Percentiles rank a stretch among this genome's conserved stretches.
Evolutionary conservation across 2,797 vertebrate species (phyloP).

Genomic region (Hapalemur alaotrensis): DNA sequence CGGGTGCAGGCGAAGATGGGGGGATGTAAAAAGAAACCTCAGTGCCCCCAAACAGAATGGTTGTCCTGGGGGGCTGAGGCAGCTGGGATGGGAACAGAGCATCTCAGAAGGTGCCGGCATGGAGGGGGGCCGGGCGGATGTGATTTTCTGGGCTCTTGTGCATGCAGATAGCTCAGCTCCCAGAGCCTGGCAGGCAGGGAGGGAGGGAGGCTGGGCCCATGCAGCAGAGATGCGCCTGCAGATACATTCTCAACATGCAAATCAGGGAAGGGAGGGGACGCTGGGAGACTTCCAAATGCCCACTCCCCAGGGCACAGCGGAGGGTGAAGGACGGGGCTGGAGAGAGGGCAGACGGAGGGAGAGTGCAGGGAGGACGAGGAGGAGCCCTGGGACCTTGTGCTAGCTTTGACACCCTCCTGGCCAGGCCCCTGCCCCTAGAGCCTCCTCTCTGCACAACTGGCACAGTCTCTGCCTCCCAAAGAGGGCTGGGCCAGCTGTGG

Average conservation of each 20-base stretch:
- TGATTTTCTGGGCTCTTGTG: conserved; percentile 5
- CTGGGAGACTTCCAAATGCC: not conserved
- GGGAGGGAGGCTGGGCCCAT: not conserved
- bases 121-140: not conserved
- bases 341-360: not conserved
- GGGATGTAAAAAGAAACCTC: no score
- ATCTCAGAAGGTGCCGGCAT: no score
- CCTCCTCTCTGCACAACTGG: not conserved
- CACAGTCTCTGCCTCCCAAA: not conserved
- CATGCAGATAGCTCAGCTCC: conserved; percentile 62
- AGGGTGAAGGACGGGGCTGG: not conserved
- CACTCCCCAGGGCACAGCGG: not conserved
- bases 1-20: not conserved
- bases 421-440: rapidly evolving
- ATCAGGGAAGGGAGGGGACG: not conserved
- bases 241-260: conserved; percentile 65
- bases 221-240: conserved; percentile 26
- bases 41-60: not conserved
- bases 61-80: not conserved
- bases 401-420: not conserved
- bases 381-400: not conserved
- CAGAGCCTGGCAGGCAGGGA: not conserved
- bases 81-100: not conserved
- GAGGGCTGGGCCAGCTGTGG: not conserved
- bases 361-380: rapidly evolving